Conservation (phyloP, 1,140 invertebrate genomes). For the Zaprionus vittiger region DNA sequence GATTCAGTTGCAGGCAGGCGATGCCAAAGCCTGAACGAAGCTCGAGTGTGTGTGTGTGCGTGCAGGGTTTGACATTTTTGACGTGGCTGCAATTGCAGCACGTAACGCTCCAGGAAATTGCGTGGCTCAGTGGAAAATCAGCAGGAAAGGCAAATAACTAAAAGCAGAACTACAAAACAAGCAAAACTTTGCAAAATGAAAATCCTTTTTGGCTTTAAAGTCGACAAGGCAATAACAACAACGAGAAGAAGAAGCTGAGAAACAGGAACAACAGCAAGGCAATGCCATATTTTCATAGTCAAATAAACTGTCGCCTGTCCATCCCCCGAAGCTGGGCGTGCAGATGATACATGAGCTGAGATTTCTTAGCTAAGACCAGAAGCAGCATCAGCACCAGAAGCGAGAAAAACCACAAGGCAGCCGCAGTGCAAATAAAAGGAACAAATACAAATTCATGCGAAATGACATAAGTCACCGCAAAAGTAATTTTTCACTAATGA, state of each 20-base stretch:
- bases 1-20: constrained; percentile 53
- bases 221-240: constrained; percentile 16
- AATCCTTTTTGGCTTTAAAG: constrained; percentile 40
- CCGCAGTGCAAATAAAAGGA: constrained; percentile 62
- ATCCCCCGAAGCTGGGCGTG: constrained; percentile 21
- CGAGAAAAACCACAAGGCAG: constrained; percentile 18
- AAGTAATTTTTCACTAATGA: constrained; percentile 83
- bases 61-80: constrained; percentile 58
- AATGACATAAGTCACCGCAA: constrained; percentile 82
- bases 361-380: constrained; percentile 57
- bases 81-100: constrained; percentile 73
- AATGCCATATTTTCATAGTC: constrained; percentile 40
- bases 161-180: constrained; percentile 13
- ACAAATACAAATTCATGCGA: constrained; percentile 76
- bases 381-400: background rate
- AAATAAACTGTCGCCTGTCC: constrained; percentile 51
- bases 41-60: constrained; percentile 9
- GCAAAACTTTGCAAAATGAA: background rate
- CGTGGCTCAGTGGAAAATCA: constrained; percentile 44
- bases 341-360: constrained; percentile 70
- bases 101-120: constrained; percentile 69
- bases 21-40: constrained; percentile 16
- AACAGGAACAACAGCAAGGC: constrained; percentile 20
- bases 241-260: background rate
- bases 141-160: constrained; percentile 16